Base-by-base conservation (phyloP, 2,113 vertebrate species). In the Thymallus thymallus region DNA sequence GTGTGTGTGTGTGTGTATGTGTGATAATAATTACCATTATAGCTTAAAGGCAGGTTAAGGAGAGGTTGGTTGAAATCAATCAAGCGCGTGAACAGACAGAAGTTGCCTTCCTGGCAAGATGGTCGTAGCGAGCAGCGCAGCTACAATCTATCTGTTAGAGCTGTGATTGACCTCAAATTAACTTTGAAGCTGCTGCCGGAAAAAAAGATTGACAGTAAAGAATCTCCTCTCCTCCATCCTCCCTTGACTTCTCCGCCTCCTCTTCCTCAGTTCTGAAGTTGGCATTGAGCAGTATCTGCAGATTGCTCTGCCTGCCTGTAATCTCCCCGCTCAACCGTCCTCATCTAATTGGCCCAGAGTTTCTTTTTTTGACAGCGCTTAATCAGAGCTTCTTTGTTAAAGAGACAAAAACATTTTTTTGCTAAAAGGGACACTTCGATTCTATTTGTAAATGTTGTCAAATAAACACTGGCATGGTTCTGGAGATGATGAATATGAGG, bases 301-400 rank as follows among this genome's bases (percentile, higher is more conserved):
- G 82, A 86, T 83, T 83, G 80, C 83, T 85, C 80, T 86, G 26
- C 55, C 81, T 80, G 78, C 77, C 86, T 77, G 76, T 20, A 14
- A 86, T 51, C 48, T 18, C 48, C 48, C 48, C 16, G 1, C 48
- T 51, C 48, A 51, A 18, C 12, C 14, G 73, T 84, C 71, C 77
- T 72, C 82, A 89, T 89, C 82, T 87, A 89, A 92, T 91, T 90
- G 88, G 86, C 84, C 74, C 72, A 56, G 81, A 75, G 85, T 85
- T 76, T 0, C 48, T 51, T 67, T 87, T 86, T 84, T 88, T 88
- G 87, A 90, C 87, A 88, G 88, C 85, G 88, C 85, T 89, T 91
- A 88, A 92, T 93, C 88, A 89, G 80, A 76, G 65, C 16, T 48
- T 81, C 79, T 90, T 92, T 91, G 87, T 90, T 85, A 85, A 83